Evolutionary conservation across 1,140 invertebrate genomes (phyloP).

Genomic region (Streblospio benedicti): DNA sequence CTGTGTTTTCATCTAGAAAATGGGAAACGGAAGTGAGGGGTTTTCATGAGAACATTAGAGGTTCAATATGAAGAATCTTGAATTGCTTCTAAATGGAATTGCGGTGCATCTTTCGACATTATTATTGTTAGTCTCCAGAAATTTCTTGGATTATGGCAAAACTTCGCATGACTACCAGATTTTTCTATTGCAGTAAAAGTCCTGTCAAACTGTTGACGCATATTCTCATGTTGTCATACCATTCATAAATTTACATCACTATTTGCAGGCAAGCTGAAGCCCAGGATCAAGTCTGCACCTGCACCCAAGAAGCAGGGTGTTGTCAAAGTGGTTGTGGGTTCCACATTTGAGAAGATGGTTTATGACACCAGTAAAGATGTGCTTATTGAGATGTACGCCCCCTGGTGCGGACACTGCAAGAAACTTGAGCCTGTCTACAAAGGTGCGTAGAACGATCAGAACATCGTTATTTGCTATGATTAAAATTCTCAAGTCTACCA

Average conservation of each 20-base stretch:
- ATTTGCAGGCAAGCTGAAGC: constrained; percentile 61
- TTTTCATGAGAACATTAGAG: too few relatives aligned
- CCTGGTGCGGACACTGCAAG: constrained; percentile 97
- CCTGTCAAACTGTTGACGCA: too few relatives aligned
- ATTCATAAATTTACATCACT: constrained; percentile 8
- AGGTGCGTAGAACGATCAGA: too few relatives aligned
- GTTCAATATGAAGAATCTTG: too few relatives aligned
- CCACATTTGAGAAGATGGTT: constrained; percentile 94
- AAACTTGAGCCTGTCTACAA: constrained; percentile 91
- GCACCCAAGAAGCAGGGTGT: constrained; percentile 66
- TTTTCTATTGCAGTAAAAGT: too few relatives aligned
- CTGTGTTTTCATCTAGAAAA: too few relatives aligned
- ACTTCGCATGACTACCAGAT: too few relatives aligned
- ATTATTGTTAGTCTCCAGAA: too few relatives aligned
- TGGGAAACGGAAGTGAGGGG: too few relatives aligned
- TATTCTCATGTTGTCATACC: not conserved
- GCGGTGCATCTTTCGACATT: too few relatives aligned
- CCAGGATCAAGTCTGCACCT: constrained; percentile 90
- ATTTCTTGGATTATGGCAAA: too few relatives aligned
- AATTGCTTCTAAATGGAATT: too few relatives aligned
- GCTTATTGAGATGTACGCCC: constrained; percentile 94
- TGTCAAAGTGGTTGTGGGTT: constrained; percentile 80
- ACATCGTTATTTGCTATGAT: constrained; percentile 76
- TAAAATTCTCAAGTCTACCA: constrained; percentile 84
- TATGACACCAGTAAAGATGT: constrained; percentile 85